These are phyloP conservation scores for Pachyrhynchus sulphureomaculatus DNA, from an alignment of 1,140 invertebrate genomes.

Conservation along the genomic window DNA sequence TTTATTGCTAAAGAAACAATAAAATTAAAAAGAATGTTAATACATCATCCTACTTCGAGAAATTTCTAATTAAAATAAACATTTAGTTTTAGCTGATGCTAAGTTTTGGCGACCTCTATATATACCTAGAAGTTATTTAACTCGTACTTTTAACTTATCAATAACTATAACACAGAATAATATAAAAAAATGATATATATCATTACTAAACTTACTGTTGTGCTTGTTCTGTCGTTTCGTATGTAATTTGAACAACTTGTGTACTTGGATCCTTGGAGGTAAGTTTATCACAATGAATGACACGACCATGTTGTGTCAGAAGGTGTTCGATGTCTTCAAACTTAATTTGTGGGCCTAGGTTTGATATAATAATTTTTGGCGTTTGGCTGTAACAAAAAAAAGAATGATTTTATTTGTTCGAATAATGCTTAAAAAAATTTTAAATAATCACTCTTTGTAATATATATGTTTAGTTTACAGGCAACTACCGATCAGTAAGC, in stretches of 20 bases:
- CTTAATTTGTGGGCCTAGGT: slow-evolving; percentile 76
- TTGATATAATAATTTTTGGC: slow-evolving; percentile 82
- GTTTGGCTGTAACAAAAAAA: slow-evolving; percentile 65
- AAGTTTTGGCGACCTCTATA: no score
- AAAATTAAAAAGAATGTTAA: no score
- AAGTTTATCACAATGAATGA: slow-evolving; percentile 83
- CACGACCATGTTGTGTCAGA: slow-evolving; percentile 74
- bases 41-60: no score
- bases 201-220: slow-evolving; percentile 37
- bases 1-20: no score
- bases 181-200: no score
- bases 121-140: no score
- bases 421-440: background rate
- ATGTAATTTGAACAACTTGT: slow-evolving; percentile 80
- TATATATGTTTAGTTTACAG: background rate
- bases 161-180: no score
- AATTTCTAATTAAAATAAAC: no score
- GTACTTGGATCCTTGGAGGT: slow-evolving; percentile 74
- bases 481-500: no score
- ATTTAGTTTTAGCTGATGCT: no score
- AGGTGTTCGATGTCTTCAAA: slow-evolving; percentile 84
- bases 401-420: background rate
- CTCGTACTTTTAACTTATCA: no score
- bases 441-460: background rate
- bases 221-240: slow-evolving; percentile 84